Percentiles rank a stretch among this genome's conserved stretches.
These are phyloP conservation scores for Philereme transversata DNA, from an alignment of 2,888 invertebrate genomes.

Conservation along the genomic window DNA sequence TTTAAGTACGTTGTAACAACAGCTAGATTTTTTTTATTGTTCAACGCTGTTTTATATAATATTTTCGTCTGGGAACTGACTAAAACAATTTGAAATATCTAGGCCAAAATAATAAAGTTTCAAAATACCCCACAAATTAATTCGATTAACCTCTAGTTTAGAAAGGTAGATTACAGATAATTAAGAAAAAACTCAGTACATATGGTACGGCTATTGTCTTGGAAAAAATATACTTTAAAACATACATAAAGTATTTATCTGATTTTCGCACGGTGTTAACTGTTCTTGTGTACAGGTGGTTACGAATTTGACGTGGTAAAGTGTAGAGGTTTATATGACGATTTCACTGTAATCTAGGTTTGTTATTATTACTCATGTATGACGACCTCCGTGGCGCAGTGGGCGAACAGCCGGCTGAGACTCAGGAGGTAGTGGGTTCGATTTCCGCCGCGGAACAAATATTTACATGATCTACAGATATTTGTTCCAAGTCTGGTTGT, in stretches of 20 bases:
- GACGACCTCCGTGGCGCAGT: too few species aligned
- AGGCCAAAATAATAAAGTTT: slow-evolving; percentile 39
- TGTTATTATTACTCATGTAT: too few species aligned
- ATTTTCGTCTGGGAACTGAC: not conserved
- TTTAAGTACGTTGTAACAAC: too few species aligned
- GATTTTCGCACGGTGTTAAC: slow-evolving; percentile 82
- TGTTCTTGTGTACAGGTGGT: slow-evolving; percentile 67
- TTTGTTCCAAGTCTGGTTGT: too few species aligned
- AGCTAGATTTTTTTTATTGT: too few species aligned
- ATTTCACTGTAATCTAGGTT: slow-evolving; percentile 1
- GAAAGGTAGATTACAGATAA: slow-evolving; percentile 67
- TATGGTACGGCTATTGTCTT: slow-evolving; percentile 69
- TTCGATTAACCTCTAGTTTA: slow-evolving; percentile 65
- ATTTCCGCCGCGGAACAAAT: too few species aligned
- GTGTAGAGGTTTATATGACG: slow-evolving; percentile 1
- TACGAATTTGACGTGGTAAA: slow-evolving; percentile 24
- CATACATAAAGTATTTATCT: slow-evolving; percentile 76
- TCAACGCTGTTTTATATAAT: too few species aligned
- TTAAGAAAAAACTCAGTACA: slow-evolving; percentile 64
- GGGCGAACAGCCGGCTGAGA: too few species aligned
- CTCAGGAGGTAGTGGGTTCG: too few species aligned
- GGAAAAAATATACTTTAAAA: slow-evolving; percentile 77
- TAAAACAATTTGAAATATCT: slow-evolving; percentile 15
- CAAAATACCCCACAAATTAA: slow-evolving; percentile 44
- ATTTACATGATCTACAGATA: too few species aligned